Base-by-base conservation (phyloP, 2,113 vertebrate species). In the Sakesphorus luctuosus region DNA sequence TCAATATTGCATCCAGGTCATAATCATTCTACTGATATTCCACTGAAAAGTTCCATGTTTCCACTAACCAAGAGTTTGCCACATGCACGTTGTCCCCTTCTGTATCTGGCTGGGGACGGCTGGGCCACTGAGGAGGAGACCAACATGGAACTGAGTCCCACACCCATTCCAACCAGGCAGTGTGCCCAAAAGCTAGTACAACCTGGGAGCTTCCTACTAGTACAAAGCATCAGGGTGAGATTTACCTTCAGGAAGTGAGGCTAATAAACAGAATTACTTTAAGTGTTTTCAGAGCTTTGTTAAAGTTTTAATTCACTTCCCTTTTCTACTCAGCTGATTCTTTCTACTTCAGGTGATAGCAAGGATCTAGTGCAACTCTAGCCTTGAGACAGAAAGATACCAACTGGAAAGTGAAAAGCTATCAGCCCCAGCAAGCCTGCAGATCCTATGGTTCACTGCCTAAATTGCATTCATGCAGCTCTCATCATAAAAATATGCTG, bases 401-500 rank as follows among this genome's bases (percentile, higher is more conserved):
- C 49, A 81, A 46, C 44, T 62, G 35, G 46, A 40, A 46, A 79
- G 36, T 31, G 78, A 87, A 87, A 93, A 95, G 49, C 50, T 46
- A 76, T 76, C 81, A 87, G 58, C 66, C 66, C 55, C 78, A 85
- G 66, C 40, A 89, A 76, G 87, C 77, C 66, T 66, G 46, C 69
- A 83, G 87, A 85, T 71, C 59, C 23, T 29, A 71, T 56, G 87
- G 84, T 85, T 94, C 91, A 83, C 46, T 84, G 81, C 44, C 67
- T 88, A 90, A 84, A 94, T 72, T 90, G 79, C 55, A 91, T 77
- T 84, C 85, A 81, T 56, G 18, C 26, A 81, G 47, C 29, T 92
- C 82, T 84, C 7, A 7, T 74, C 47, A 44, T 36, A 59, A 88
- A 94, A 94, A 86, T 84, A 67, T 17, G 52, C 63, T 65, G 82